Evolutionary conservation across 2,113 vertebrate genomes (phyloP), one percentile per base, ranked within the genome.

Genomic region (Zosterops pallidus): DNA sequence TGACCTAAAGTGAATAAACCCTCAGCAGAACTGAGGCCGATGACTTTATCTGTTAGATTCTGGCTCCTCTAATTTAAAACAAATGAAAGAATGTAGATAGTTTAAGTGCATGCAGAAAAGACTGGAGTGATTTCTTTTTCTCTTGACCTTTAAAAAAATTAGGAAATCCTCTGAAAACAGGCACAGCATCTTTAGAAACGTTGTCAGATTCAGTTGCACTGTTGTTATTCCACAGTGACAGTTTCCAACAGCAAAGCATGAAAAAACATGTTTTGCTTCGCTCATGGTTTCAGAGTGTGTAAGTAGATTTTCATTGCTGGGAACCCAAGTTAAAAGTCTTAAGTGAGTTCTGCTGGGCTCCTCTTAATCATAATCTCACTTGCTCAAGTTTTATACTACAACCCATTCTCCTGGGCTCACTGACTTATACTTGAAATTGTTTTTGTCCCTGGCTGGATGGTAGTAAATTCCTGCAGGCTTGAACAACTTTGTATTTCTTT

Each of bases 61-160:
- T 63, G 83, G 88, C 85, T 95, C 68, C 82, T 83, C 68, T 96
- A 96, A 96, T 96, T 91, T 94, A 90, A 97, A 97, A 94, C 94
- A 95, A 97, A 97, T 93, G 89, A 89, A 96, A 92, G 80, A 95
- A 89, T 81, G 68, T 39, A 70, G 59, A 95, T 78, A 81, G 59
- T 69, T 88, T 55, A 90, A 80, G 56, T 35, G 72, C 90, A 84
- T 71, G 44, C 88, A 97, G 90, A 90, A 92, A 56, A 90, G 39
- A 80, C 20, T 52, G 52, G n/a, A 91, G 76, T 71, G 85, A 64
- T 67, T 63, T 89, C 64, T 89, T 86, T 85, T 11, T 5, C 47
- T 16, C 35, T 46, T 39, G 64, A 94, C 75, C 76, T 96, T 84
- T 71, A 94, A 79, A 80, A 92, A 92, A 93, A 90, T 90, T 83